A percentile compares a stretch with the other conserved stretches of the same genome.
Evolutionary conservation across 2,797 vertebrate genomes (phyloP).

Genomic region (Fratercula arctica): DNA sequence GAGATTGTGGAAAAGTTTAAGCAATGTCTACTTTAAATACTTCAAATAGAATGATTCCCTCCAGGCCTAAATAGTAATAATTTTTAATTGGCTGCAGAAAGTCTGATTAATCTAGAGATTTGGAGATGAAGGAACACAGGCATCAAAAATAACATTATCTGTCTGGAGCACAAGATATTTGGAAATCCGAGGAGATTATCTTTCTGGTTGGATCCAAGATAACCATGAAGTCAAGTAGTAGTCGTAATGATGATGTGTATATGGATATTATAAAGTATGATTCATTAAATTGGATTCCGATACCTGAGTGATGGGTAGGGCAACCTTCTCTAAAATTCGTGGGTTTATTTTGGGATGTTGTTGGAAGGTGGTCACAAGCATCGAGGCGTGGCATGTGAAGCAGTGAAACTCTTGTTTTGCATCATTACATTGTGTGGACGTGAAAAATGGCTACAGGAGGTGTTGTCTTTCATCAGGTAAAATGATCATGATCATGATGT

Average conservation of each 20-base stretch:
- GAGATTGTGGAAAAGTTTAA: background rate
- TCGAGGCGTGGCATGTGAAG: background rate
- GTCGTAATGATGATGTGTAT: background rate
- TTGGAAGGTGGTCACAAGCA: background rate
- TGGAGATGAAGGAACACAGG: background rate
- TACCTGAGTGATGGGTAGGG: background rate
- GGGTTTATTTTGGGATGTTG: background rate
- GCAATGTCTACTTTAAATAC: background rate
- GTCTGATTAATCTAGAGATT: background rate
- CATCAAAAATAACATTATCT: background rate
- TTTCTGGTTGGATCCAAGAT: background rate
- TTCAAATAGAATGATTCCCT: background rate
- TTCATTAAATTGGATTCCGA: background rate
- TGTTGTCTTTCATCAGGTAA: background rate
- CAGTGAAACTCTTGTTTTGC: background rate
- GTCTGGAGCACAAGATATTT: background rate
- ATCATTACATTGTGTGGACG: background rate
- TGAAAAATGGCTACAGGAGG: accelerated
- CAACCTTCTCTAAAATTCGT: background rate
- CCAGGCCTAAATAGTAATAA: background rate
- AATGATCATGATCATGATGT: accelerated
- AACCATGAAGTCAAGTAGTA: background rate
- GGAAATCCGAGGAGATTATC: background rate
- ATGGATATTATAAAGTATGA: background rate
- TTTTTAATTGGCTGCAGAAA: background rate